Conservation (phyloP, 2,888 invertebrate genomes). For the Caenorhabditis sp. region DNA sequence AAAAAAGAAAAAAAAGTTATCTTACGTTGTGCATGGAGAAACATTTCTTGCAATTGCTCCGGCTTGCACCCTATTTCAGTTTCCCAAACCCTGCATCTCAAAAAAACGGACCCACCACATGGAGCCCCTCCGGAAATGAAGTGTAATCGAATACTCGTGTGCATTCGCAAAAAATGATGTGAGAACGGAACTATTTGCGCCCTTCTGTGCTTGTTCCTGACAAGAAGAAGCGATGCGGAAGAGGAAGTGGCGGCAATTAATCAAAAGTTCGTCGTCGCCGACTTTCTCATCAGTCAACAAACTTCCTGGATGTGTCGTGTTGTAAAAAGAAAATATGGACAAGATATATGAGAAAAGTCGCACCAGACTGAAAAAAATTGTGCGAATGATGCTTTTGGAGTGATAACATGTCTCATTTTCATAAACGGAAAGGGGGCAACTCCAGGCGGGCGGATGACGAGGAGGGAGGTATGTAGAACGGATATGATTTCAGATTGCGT, state of each 20-base stretch:
- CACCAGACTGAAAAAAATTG: neutral
- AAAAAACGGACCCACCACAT: neutral
- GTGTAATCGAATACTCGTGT: conserved; percentile 25
- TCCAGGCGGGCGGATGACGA: too few relatives aligned
- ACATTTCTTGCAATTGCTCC: too few relatives aligned
- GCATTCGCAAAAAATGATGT: conserved; percentile 32
- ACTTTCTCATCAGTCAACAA: conserved; percentile 11
- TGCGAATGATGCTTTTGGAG: neutral
- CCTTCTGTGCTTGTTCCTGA: neutral
- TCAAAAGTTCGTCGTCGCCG: neutral
- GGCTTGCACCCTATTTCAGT: neutral
- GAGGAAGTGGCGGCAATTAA: neutral
- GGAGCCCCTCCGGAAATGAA: conserved; percentile 14
- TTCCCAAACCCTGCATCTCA: neutral
- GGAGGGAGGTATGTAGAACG: neutral
- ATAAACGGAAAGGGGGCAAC: too few relatives aligned
- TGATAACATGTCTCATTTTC: neutral
- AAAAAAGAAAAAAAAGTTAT: too few relatives aligned
- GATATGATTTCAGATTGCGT: conserved; percentile 21
- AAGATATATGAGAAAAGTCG: too few relatives aligned
- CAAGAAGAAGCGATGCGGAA: neutral
- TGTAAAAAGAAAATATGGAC: neutral
- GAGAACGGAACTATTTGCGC: conserved; percentile 11
- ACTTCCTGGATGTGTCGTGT: neutral
- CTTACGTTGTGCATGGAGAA: too few relatives aligned